These are phyloP conservation scores for Onchidella celtica DNA, from an alignment of 2,888 invertebrate genomes.

Conservation along the genomic window DNA sequence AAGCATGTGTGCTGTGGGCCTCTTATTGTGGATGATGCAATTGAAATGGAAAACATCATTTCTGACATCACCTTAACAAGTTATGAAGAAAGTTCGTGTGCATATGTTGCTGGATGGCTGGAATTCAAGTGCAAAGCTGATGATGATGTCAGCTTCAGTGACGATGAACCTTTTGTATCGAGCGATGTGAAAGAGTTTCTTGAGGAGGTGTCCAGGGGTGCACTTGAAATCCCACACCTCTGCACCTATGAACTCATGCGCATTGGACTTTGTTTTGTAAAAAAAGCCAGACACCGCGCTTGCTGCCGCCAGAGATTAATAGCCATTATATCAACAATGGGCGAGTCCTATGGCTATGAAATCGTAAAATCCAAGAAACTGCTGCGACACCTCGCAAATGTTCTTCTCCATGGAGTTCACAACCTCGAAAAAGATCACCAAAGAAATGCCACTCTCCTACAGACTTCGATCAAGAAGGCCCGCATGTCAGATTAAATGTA, in stretches of 20 bases:
- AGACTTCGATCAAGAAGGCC: slow-evolving; percentile 26
- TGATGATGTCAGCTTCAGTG: slow-evolving; percentile 5
- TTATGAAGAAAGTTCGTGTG: not conserved
- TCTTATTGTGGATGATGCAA: slow-evolving; percentile 3
- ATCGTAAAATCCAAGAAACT: not conserved
- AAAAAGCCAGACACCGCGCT: slow-evolving; percentile 11
- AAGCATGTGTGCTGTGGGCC: slow-evolving; percentile 14
- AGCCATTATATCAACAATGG: slow-evolving; percentile 1
- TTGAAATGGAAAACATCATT: slow-evolving; percentile 1
- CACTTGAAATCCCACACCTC: not conserved
- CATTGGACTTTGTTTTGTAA: slow-evolving; percentile 23
- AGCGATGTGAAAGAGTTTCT: slow-evolving; percentile 7
- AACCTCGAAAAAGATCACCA: not conserved
- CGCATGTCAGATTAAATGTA: not conserved
- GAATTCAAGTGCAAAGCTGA: slow-evolving; percentile 1
- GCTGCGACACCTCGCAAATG: slow-evolving; percentile 11
- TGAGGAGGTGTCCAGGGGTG: slow-evolving; percentile 19
- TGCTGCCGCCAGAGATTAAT: slow-evolving; percentile 24
- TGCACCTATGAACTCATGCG: slow-evolving; percentile 21
- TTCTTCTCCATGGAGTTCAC: slow-evolving; percentile 2
- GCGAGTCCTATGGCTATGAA: not conserved
- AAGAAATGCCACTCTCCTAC: slow-evolving; percentile 16
- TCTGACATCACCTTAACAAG: not conserved
- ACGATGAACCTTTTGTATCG: slow-evolving; percentile 6
- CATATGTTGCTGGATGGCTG: not conserved